Percentiles rank a stretch among this genome's conserved stretches.
Conservation (phyloP, 2,797 vertebrate genomes). For the Ctenopoma multispine region DNA sequence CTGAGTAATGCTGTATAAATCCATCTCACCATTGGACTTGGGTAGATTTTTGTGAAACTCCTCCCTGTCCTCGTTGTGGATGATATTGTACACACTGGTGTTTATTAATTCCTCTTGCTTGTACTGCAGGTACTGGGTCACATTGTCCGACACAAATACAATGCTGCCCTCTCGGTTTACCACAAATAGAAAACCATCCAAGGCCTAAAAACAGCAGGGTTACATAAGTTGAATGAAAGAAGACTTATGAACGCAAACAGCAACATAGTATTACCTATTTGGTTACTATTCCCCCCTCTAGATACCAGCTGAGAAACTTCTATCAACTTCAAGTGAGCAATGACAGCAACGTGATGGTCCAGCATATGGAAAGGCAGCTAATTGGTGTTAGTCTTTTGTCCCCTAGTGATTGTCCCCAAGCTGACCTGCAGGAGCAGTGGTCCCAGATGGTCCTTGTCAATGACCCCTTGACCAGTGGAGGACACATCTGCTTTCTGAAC, state of each 20-base stretch:
- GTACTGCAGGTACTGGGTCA: slow-evolving; percentile 97
- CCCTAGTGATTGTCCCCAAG: slow-evolving; percentile 36
- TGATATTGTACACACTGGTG: slow-evolving; percentile 95
- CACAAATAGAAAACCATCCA: slow-evolving; percentile 98
- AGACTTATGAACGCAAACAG: slow-evolving; percentile 2
- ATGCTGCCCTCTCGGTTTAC: slow-evolving; percentile 98
- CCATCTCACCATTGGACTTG: slow-evolving; percentile 89
- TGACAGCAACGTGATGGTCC: slow-evolving; percentile 5
- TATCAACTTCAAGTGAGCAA: slow-evolving; percentile 22
- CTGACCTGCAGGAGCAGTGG: slow-evolving; percentile 96
- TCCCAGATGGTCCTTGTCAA: slow-evolving; percentile 98
- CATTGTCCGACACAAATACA: slow-evolving; percentile 98
- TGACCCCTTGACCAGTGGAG: slow-evolving; percentile 97
- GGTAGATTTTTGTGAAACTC: slow-evolving; percentile 98
- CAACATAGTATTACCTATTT: slow-evolving; percentile 2
- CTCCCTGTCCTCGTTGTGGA: slow-evolving; percentile 95
- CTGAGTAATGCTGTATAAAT: not conserved
- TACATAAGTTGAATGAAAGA: not conserved
- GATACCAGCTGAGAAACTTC: slow-evolving; percentile 21
- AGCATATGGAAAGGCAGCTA: slow-evolving; percentile 41
- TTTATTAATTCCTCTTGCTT: slow-evolving; percentile 98
- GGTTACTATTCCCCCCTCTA: not conserved
- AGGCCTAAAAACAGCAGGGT: slow-evolving; percentile 82
- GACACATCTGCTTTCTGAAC: slow-evolving; percentile 99
- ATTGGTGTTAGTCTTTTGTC: slow-evolving; percentile 41